These are phyloP conservation scores for Dichetophora obliterata DNA, from an alignment of 2,888 invertebrate species.

Conservation along the genomic window DNA sequence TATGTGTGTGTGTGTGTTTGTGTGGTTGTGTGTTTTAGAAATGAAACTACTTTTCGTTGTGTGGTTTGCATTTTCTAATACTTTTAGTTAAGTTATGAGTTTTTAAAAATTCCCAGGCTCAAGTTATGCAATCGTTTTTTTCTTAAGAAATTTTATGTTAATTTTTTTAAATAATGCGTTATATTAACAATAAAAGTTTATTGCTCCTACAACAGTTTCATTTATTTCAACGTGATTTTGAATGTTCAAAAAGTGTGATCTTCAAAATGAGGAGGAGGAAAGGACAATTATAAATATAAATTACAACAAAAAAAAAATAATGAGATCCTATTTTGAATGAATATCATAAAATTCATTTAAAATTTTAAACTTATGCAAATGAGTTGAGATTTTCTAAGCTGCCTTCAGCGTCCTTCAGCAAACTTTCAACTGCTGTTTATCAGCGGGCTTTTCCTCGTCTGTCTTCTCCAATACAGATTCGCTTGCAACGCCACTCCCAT, in stretches of 20 bases:
- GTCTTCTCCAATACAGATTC: constrained; percentile 50
- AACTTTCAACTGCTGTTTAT: background rate
- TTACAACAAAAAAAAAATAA: constrained; percentile 9
- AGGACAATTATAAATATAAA: background rate
- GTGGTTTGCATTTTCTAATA: background rate
- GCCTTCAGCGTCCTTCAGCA: background rate
- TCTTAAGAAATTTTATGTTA: background rate
- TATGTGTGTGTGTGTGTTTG: background rate
- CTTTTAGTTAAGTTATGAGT: background rate
- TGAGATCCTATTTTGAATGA: constrained; percentile 29
- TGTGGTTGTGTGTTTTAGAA: background rate
- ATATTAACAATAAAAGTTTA: background rate
- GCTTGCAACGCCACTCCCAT: constrained; percentile 42
- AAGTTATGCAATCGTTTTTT: background rate
- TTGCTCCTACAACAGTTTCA: background rate
- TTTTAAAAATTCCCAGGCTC: background rate
- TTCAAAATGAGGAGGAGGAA: too few relatives aligned
- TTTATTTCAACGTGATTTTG: background rate
- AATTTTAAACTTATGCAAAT: constrained; percentile 35
- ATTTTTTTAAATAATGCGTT: background rate
- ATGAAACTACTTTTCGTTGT: constrained; percentile 23
- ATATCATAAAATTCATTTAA: constrained; percentile 29
- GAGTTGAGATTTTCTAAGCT: background rate
- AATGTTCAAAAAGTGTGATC: background rate
- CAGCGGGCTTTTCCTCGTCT: constrained; percentile 51